These are phyloP conservation scores for Spilogale gracilis DNA, from an alignment of 2,113 vertebrate genomes.

Conservation along the genomic window DNA sequence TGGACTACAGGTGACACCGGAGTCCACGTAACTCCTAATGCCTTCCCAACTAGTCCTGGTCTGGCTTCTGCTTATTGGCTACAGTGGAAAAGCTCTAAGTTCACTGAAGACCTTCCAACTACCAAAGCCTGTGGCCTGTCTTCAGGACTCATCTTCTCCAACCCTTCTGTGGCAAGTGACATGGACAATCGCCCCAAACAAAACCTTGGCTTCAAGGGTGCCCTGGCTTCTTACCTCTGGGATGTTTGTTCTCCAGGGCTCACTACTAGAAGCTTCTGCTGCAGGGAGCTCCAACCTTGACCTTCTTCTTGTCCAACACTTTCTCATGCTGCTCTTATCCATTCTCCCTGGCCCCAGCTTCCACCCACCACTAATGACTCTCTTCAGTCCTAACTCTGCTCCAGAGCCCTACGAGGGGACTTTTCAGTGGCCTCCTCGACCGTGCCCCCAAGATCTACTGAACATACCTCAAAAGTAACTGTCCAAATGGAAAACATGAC, in stretches of 20 bases:
- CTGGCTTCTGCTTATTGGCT: background rate
- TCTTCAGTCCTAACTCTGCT: background rate
- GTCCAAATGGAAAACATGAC: background rate
- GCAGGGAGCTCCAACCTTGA: background rate
- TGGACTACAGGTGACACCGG: too few species aligned
- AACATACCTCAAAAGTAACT: background rate
- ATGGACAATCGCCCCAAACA: background rate
- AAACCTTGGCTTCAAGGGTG: background rate
- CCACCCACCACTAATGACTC: background rate
- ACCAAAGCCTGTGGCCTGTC: background rate
- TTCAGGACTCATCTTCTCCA: background rate
- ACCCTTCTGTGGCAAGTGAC: background rate
- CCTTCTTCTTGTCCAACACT: background rate
- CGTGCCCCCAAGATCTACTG: background rate
- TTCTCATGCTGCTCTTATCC: background rate
- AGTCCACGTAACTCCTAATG: background rate
- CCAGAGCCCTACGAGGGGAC: background rate
- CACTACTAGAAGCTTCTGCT: background rate
- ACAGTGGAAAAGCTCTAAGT: background rate
- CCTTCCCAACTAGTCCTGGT: background rate
- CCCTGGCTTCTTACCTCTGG: background rate
- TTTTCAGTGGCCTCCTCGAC: too few species aligned
- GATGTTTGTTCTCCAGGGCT: background rate
- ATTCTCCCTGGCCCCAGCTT: background rate
- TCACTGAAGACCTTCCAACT: background rate